Base-by-base conservation (phyloP, 92 coral and sea anemone species). In the Ricordea florida region DNA sequence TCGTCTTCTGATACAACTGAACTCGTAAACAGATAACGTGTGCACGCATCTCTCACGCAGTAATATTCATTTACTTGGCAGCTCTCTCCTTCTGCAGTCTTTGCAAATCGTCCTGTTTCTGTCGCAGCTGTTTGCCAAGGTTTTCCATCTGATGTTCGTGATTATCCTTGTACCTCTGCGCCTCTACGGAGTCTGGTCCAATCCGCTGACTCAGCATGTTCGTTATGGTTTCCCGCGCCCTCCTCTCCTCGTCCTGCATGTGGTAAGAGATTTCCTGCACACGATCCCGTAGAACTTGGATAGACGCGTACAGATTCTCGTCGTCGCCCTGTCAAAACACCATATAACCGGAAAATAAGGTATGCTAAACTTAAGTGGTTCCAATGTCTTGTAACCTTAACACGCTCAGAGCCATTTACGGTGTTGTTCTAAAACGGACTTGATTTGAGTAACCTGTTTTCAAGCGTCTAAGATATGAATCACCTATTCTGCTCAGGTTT, bases 221-320 rank as follows among this genome's bases (percentile, higher is more conserved):
- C 16, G 65, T 62, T 77, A 91, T 83, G 1, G 93, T 70, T 38
- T 75, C 86, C 38, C 93, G 89, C 36, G 91, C 86, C 45, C 76
- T 83, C 57, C 70, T 60, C 29, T 91, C 97, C 46, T 96, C 94
- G 38, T 79, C 72, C 22, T 93, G 93, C 90, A 96, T 92, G 70
- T 80, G 85, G 80, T 72, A 67, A 23, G 99, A 96, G 47, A 96
- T 89, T 45, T 85, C 88, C 25, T 96, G 82, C 72, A 96, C 94
- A 10, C 89, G 92, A 56, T 96, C 99, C 18, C 99, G 93, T 25
- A 96, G 84, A 36, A 88, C 99, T 87, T 96, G 99, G 69, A 96
- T 96, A 31, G 99, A 92, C 14, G 99, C 99, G 72, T 96, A 96
- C 66, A 96, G 66, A 45, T 89, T 96, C 66, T 96, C 99, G 64